Conservation (phyloP, 2,113 vertebrate genomes). For the Nothocercus nigrocapillus region DNA sequence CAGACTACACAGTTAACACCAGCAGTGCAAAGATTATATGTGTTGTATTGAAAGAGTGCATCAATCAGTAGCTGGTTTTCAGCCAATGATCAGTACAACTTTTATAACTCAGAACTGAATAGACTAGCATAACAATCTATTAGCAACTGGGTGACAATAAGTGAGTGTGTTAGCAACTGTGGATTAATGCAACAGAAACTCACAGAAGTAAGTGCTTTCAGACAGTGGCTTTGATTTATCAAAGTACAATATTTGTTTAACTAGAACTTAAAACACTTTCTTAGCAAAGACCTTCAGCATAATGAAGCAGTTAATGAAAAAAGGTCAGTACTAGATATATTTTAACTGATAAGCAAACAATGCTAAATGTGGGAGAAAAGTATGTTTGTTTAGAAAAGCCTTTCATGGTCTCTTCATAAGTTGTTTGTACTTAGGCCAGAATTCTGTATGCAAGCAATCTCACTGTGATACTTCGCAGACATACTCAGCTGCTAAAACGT, state of each 20-base stretch:
- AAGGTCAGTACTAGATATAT: background rate
- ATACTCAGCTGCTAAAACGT: background rate
- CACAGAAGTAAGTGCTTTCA: background rate
- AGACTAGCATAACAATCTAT: fast-evolving
- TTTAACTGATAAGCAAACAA: background rate
- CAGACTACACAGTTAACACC: background rate
- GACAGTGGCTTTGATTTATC: background rate
- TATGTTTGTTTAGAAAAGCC: background rate
- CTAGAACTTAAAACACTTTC: background rate
- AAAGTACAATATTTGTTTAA: background rate
- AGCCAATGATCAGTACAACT: background rate
- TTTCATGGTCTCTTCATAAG: background rate
- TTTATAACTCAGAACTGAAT: background rate
- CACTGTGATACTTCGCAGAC: background rate
- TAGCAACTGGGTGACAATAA: background rate
- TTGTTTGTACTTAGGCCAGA: background rate
- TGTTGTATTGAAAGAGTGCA: background rate
- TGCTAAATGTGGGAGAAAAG: background rate
- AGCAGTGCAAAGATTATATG: background rate
- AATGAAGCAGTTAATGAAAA: background rate
- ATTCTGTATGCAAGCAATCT: background rate
- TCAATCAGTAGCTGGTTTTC: background rate
- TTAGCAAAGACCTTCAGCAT: background rate
- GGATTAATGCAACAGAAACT: background rate
- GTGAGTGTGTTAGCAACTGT: background rate